Percentiles rank a stretch among this genome's conserved stretches.
Evolutionary conservation across 2,888 invertebrate species (phyloP).

Genomic region (Athalia cordata): DNA sequence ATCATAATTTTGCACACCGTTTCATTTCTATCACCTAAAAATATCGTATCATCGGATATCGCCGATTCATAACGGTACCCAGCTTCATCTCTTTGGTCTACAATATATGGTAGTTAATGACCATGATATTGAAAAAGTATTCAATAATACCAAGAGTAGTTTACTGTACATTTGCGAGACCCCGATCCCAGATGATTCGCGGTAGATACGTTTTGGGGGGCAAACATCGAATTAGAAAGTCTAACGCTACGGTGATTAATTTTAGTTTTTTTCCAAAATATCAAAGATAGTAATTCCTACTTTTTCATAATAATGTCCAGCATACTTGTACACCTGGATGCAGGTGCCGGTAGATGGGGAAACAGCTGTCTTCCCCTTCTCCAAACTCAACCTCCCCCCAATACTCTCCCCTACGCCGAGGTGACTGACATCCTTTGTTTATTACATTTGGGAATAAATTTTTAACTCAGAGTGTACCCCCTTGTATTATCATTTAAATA

Average conservation of each 20-base stretch:
- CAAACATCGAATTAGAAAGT: constrained; percentile 40
- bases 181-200: constrained; percentile 5
- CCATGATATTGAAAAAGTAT: not conserved
- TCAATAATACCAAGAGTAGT: not conserved
- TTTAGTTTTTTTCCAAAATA: constrained; percentile 8
- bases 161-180: constrained; percentile 27
- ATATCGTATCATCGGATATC: too few species aligned
- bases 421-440: constrained; percentile 55
- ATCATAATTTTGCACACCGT: too few species aligned
- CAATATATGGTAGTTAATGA: too few species aligned
- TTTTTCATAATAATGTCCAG: constrained; percentile 24
- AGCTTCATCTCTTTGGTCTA: too few species aligned
- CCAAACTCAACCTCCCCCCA: constrained; percentile 23
- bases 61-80: too few species aligned
- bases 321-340: constrained; percentile 60
- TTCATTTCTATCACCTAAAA: too few species aligned
- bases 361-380: constrained; percentile 62
- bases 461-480: constrained; percentile 32
- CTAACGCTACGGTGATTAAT: constrained; percentile 18
- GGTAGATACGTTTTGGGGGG: constrained; percentile 6
- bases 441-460: constrained; percentile 39
- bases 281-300: constrained; percentile 17
- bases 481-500: constrained; percentile 45
- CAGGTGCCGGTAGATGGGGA: constrained; percentile 64
- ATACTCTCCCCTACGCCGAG: constrained; percentile 34